These are phyloP conservation scores for Esperia sulphurella DNA, from an alignment of 2,888 invertebrate genomes.

Conservation along the genomic window DNA sequence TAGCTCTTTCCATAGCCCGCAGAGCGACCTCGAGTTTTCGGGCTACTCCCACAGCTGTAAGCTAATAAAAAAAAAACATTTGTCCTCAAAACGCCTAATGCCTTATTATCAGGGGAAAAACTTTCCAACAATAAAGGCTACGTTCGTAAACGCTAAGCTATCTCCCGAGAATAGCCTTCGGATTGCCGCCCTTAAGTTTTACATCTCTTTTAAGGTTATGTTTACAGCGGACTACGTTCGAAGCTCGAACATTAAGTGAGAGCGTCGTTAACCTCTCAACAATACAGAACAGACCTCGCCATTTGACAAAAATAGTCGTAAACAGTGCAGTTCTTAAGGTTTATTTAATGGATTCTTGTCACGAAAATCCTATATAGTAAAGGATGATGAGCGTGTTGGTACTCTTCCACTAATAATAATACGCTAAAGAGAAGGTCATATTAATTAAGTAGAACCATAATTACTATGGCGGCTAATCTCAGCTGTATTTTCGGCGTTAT, in stretches of 20 bases:
- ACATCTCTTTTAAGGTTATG: background rate
- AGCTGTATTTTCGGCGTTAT: too few species aligned
- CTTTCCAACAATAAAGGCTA: constrained; percentile 1
- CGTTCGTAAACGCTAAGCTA: constrained; percentile 3
- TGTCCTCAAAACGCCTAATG: too few species aligned
- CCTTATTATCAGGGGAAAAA: background rate
- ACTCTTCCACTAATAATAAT: too few species aligned
- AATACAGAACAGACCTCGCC: background rate
- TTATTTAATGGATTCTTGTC: background rate
- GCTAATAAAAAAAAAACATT: too few species aligned
- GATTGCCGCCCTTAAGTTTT: constrained; percentile 3
- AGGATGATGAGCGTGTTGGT: too few species aligned
- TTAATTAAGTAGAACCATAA: too few species aligned
- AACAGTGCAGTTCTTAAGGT: too few species aligned
- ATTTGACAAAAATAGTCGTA: background rate
- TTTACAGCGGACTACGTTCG: background rate
- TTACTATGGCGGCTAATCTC: too few species aligned
- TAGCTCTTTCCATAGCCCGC: too few species aligned
- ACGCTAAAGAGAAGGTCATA: too few species aligned
- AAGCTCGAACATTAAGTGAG: background rate
- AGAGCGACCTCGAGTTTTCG: too few species aligned
- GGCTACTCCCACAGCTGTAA: too few species aligned
- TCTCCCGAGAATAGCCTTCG: constrained; percentile 5
- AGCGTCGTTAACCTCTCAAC: background rate
- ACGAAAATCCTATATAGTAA: background rate